Base-by-base conservation (phyloP, 2,113 vertebrate species). In the Eublepharis macularius region DNA sequence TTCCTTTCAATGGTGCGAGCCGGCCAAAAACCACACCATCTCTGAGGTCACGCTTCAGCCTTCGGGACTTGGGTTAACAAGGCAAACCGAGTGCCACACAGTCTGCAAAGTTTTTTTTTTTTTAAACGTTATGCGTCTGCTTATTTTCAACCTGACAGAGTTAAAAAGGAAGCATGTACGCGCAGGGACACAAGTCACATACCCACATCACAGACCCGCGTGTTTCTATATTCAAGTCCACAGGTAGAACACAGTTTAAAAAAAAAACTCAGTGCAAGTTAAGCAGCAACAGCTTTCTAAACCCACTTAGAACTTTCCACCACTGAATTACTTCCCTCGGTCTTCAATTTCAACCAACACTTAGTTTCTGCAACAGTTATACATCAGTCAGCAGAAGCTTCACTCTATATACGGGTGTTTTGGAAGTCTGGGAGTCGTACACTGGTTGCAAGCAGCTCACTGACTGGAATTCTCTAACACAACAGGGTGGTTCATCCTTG, bases 1-100 rank as follows among this genome's bases (percentile, higher is more conserved):
- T 79, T 83, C 81, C 68, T 87, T 60, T 73, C 41, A 51, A 81
- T 8, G 82, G 81, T 75, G 47, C n/a, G 49, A 49, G 39, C 87
- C 68, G 54, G 84, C 90, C 86, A 70, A 89, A 63, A 86, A 77
- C 84, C 82, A 78, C 77, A 17, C 72, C 51, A 81, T 39, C 60
- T 82, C 76, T 83, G 83, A 90, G 91, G 86, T 74, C 76, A 79
- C 29, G 6, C 24, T 7, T 74, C 1, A 47, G 76, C 12, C 86
- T 84, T 72, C 83, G 65, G 0, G 5, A 80, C 43, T 6, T 32
- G 36, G 88, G 82, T 47, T 81, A 88, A 17, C 57, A 34, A 65
- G 79, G 21, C 77, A 63, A 93, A 89, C 36, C 16, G 89, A 82
- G 54, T 51, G 81, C 66, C 80, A 81, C 26, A 2, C 17, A 76